Evolutionary conservation across 2,113 vertebrate species (phyloP), one percentile per base, ranked within the genome.

Genomic region (Todiramphus saurophagus): DNA sequence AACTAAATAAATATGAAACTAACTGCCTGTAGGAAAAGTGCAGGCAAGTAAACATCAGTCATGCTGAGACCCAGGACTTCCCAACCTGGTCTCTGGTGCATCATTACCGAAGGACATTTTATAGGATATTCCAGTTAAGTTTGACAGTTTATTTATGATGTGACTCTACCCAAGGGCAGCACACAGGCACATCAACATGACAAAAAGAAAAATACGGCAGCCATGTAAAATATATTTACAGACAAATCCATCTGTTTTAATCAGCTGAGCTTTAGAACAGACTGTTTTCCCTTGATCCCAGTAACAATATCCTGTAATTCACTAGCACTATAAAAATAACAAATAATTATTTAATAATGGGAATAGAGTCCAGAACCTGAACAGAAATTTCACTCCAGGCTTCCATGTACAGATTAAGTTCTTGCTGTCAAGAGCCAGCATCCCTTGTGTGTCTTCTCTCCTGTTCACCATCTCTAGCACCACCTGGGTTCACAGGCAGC

Each of bases 241-340:
- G 85, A 68, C 72, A 95, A 93, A 97, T 92, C 88, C 94, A 93
- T 96, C 94, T 96, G 92, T 72, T 97, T 89, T 92, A 89, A 91
- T 89, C 89, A 93, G 76, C 50, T 94, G 94, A 91, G 90, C 75
- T 90, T 94, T 83, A 68, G 66, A 90, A 83, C 76, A 88, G 91
- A 90, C 77, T 88, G 74, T 95, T 96, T 95, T 94, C 37, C 56
- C 89, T 95, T 93, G 59, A 77, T 95, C 67, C 94, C 81, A 59
- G 35, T 94, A 88, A 90, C 77, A 94, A 83, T 80, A 91, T 23
- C 58, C 55, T 95, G 86, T 51, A 91, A 92, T 60, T 94, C 86
- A 74, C 69, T 58, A 75, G 30, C n/a, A 25, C 60, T 91, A 72
- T 86, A 90, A 94, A 94, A 96, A 91, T 74, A 94, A 77, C 58